These are phyloP conservation scores for Caenorhabditis drosophilae DNA, from an alignment of 2,888 invertebrate species.

Conservation along the genomic window DNA sequence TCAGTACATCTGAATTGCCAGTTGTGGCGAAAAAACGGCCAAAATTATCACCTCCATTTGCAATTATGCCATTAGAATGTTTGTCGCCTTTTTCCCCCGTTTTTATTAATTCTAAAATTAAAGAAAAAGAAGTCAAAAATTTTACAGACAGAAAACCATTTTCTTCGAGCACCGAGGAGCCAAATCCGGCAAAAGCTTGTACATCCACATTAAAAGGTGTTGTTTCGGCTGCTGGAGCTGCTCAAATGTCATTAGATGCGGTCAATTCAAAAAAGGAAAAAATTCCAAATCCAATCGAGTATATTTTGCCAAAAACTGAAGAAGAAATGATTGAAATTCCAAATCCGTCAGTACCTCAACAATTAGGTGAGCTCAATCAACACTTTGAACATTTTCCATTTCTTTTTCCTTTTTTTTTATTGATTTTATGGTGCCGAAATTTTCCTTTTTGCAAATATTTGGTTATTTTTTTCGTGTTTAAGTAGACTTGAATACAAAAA, in stretches of 20 bases:
- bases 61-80: slow-evolving; percentile 16
- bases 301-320: slow-evolving; percentile 52
- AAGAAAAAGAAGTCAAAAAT: neutral
- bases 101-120: too few relatives aligned
- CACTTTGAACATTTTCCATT: too few relatives aligned
- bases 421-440: too few relatives aligned
- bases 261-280: slow-evolving; percentile 1
- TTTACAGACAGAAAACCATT: neutral
- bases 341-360: slow-evolving; percentile 14
- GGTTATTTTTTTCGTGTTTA: too few relatives aligned
- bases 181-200: slow-evolving; percentile 8
- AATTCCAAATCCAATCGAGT: slow-evolving; percentile 47
- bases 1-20: too few relatives aligned
- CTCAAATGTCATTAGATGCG: slow-evolving; percentile 17
- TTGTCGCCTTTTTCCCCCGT: neutral
- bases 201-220: slow-evolving; percentile 31
- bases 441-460: too few relatives aligned
- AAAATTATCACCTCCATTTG: slow-evolving; percentile 23
- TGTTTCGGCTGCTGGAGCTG: slow-evolving; percentile 35
- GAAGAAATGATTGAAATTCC: slow-evolving; percentile 35
- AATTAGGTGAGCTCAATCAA: slow-evolving; percentile 36
- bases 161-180: too few relatives aligned
- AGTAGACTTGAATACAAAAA: too few relatives aligned
- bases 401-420: too few relatives aligned
- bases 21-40: slow-evolving; percentile 28